phyloP scores from a whole-genome alignment of 2,888 invertebrate species.

The Argynnis bischoffii region DNA sequence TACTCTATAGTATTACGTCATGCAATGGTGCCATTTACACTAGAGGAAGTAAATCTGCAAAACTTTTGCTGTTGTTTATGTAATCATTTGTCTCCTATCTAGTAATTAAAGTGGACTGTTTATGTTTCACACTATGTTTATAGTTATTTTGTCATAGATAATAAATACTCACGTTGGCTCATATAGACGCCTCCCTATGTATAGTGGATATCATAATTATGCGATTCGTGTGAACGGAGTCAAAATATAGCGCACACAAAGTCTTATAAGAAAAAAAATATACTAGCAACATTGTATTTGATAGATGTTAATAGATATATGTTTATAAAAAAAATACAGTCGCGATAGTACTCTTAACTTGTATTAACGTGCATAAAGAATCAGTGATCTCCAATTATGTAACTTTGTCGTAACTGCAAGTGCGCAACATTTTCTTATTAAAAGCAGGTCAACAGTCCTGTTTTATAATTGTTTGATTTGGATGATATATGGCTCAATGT shows the following conservation, averaged over 20 bases:
- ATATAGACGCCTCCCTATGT: too few species aligned
- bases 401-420: conserved; percentile 11
- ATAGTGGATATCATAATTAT: too few species aligned
- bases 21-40: background rate
- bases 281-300: too few species aligned
- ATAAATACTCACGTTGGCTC: too few species aligned
- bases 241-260: too few species aligned
- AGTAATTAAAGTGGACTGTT: background rate
- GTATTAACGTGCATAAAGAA: background rate
- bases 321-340: background rate
- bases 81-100: conserved; percentile 2
- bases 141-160: background rate
- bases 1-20: background rate
- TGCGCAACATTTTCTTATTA: conserved; percentile 17
- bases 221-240: too few species aligned
- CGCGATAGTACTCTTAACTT: background rate
- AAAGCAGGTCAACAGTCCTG: background rate
- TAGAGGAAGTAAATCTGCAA: conserved; percentile 13
- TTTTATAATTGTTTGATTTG: background rate
- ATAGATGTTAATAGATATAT: background rate
- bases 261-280: too few species aligned
- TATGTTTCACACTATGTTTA: conserved; percentile 12
- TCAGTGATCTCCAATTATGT: conserved; percentile 6
- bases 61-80: conserved; percentile 11
- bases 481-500: background rate